Conservation (phyloP, 2,113 vertebrate genomes). For the Ursus arctos region DNA sequence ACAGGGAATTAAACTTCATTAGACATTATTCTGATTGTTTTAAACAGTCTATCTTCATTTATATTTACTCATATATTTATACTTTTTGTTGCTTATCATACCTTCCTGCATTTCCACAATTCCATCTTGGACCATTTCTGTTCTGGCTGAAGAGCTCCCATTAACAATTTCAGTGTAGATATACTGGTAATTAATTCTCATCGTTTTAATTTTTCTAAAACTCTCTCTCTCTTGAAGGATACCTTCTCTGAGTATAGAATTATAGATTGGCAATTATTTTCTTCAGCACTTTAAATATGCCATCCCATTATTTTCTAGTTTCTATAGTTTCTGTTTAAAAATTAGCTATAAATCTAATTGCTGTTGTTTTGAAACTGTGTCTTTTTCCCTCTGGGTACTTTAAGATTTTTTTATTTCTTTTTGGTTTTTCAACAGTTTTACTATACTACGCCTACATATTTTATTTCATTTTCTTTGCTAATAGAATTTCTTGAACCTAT, state of each 20-base stretch:
- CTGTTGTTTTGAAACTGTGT: constrained; percentile 2
- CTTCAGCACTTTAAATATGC: neutral
- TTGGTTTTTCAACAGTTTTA: neutral
- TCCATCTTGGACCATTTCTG: neutral
- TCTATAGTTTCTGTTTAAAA: neutral
- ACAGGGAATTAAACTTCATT: neutral
- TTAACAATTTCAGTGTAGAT: neutral
- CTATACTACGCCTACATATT: neutral
- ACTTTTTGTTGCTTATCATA: neutral
- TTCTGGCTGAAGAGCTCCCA: neutral
- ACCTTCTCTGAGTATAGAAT: neutral
- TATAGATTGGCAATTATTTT: neutral
- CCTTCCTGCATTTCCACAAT: neutral
- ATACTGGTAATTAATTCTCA: neutral
- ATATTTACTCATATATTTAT: neutral
- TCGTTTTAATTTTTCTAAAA: constrained; percentile 43
- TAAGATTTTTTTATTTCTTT: neutral
- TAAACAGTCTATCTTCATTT: neutral
- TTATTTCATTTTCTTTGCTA: neutral
- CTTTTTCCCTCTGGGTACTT: neutral
- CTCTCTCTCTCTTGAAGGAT: neutral
- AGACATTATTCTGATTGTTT: neutral
- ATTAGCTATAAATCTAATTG: neutral
- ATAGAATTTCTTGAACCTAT: neutral
- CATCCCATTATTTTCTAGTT: constrained; percentile 1